phyloP scores from a whole-genome alignment of 2,797 vertebrate species.

The Chrysocyon brachyurus region DNA sequence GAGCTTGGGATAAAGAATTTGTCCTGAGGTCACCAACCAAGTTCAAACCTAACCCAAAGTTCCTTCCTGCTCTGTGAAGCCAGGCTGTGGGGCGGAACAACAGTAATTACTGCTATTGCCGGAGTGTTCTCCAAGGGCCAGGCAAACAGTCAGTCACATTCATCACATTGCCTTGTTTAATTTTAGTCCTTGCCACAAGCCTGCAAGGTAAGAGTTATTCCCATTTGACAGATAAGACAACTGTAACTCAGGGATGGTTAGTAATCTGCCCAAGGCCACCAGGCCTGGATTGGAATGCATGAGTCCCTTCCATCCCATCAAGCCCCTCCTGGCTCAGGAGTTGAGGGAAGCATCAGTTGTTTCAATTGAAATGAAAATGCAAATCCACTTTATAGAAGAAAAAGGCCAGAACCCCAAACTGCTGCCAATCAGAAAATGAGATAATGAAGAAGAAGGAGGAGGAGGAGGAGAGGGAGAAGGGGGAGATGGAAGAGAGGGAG shows the following conservation, averaged over 20 bases:
- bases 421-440: not conserved
- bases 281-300: not conserved
- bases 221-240: conserved; percentile 29
- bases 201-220: conserved; percentile 42
- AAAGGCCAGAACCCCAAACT: not conserved
- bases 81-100: not conserved
- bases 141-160: not conserved
- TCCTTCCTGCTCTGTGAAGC: conserved; percentile 38
- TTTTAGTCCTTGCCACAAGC: not conserved
- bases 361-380: not conserved
- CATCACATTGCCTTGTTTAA: not conserved
- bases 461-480: too few relatives aligned
- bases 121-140: not conserved
- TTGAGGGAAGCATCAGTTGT: not conserved
- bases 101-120: not conserved
- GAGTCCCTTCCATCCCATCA: not conserved
- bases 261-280: not conserved
- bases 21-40: not conserved
- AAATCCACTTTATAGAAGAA: not conserved
- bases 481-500: too few relatives aligned
- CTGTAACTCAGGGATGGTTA: not conserved
- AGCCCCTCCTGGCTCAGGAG: not conserved
- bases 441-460: too few relatives aligned
- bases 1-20: not conserved
- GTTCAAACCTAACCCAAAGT: not conserved